phyloP scores from a whole-genome alignment of 2,797 vertebrate species.

The Clarias fuscus region DNA sequence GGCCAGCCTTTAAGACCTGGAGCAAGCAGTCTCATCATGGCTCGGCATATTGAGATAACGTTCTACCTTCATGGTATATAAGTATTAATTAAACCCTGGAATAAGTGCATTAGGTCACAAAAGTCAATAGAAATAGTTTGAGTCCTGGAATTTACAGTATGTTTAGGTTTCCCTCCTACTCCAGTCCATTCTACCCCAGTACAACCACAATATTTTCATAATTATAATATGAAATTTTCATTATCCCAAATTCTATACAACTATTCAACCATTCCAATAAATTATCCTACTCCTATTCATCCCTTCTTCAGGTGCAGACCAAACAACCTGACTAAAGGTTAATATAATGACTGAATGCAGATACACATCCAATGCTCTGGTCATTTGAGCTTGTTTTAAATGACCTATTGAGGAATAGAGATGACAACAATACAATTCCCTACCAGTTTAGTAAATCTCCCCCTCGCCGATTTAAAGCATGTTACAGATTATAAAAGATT shows the following conservation, averaged over 20 bases:
- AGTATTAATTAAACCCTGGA: background rate
- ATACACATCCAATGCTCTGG: slow-evolving; percentile 6
- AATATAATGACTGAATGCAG: slow-evolving; percentile 5
- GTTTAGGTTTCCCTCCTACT: background rate
- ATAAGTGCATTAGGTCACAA: too few relatives aligned
- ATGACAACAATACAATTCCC: too few relatives aligned
- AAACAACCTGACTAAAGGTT: background rate
- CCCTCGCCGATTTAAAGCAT: background rate
- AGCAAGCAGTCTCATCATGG: too few relatives aligned
- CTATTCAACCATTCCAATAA: background rate
- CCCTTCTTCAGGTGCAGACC: background rate
- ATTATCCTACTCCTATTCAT: background rate
- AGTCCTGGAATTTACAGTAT: background rate
- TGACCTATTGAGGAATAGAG: background rate
- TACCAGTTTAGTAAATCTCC: background rate
- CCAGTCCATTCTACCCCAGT: background rate
- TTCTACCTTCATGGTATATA: too few relatives aligned
- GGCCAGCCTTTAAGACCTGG: too few relatives aligned
- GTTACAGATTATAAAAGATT: background rate
- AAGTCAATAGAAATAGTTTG: too few relatives aligned
- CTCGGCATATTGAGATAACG: too few relatives aligned
- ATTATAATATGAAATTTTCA: background rate
- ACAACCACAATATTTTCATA: too few relatives aligned
- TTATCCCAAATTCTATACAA: background rate
- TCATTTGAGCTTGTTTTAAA: slow-evolving; percentile 12